phyloP scores from a whole-genome alignment of 1,140 invertebrate genomes.

The Halyomorpha halys region DNA sequence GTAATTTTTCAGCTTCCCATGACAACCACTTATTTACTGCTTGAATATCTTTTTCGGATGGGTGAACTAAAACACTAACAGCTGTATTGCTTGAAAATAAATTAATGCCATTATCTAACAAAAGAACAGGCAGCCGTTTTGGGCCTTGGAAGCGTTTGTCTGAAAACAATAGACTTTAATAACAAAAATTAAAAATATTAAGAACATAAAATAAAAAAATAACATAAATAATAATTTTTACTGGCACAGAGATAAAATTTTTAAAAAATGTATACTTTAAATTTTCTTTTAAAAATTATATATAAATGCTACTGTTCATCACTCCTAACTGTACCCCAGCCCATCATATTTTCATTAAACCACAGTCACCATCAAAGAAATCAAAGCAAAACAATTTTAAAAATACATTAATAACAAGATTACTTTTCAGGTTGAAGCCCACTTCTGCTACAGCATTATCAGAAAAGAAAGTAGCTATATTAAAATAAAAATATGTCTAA shows the following conservation, averaged over 20 bases:
- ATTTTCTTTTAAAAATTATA: neutral
- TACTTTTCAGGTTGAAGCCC: too few species aligned
- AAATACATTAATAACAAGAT: too few species aligned
- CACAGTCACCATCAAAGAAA: too few species aligned
- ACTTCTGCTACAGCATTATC: too few species aligned
- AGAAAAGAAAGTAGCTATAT: too few species aligned
- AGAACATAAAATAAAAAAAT: neutral
- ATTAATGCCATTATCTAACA: slow-evolving; percentile 26
- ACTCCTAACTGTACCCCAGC: too few species aligned
- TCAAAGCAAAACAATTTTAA: too few species aligned
- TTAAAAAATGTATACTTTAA: too few species aligned
- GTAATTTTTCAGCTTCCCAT: slow-evolving; percentile 37
- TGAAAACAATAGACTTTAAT: slow-evolving; percentile 19
- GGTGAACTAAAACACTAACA: slow-evolving; percentile 26
- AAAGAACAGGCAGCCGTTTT: slow-evolving; percentile 29
- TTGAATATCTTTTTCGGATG: slow-evolving; percentile 16
- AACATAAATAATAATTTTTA: neutral
- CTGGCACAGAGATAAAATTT: neutral
- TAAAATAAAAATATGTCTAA: too few species aligned
- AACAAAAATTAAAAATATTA: neutral
- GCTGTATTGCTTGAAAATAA: slow-evolving; percentile 32
- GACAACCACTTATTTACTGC: slow-evolving; percentile 33
- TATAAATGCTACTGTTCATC: too few species aligned
- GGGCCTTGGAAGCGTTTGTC: slow-evolving; percentile 26
- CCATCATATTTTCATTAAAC: too few species aligned